phyloP scores from a whole-genome alignment of 2,113 vertebrate species.

The Erythrolamprus reginae region DNA sequence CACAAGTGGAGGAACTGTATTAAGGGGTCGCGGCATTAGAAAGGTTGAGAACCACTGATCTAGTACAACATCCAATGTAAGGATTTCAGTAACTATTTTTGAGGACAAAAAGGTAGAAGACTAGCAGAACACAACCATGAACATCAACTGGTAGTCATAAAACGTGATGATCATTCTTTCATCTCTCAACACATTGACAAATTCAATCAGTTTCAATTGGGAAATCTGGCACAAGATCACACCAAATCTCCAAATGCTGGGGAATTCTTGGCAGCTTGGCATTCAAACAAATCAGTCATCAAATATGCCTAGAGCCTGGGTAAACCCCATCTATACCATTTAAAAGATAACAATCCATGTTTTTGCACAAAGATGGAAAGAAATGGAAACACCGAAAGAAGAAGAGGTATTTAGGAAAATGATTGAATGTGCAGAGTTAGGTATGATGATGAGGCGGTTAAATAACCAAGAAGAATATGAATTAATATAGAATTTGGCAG shows the following conservation, averaged over 20 bases:
- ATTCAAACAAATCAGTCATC: neutral
- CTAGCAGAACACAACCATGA: neutral
- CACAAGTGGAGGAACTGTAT: too few species aligned
- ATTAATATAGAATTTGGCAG: too few species aligned
- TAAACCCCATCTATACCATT: neutral
- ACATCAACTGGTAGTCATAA: neutral
- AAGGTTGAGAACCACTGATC: too few species aligned
- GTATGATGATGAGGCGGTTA: too few species aligned
- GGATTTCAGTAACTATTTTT: neutral
- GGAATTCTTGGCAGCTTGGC: neutral
- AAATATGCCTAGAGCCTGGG: neutral
- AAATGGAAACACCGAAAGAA: too few species aligned
- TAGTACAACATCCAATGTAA: neutral
- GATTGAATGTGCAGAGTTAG: too few species aligned
- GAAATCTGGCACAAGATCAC: neutral
- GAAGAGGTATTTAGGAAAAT: too few species aligned
- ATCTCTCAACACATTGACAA: neutral
- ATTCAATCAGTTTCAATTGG: neutral
- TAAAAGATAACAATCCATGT: neutral
- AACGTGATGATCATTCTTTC: neutral
- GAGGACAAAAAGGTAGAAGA: neutral
- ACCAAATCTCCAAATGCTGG: neutral
- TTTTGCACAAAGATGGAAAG: too few species aligned
- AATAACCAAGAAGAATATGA: too few species aligned
- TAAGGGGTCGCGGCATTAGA: too few species aligned